phyloP scores from a whole-genome alignment of 2,888 invertebrate genomes.

The Lasioglossum pauxillum region DNA sequence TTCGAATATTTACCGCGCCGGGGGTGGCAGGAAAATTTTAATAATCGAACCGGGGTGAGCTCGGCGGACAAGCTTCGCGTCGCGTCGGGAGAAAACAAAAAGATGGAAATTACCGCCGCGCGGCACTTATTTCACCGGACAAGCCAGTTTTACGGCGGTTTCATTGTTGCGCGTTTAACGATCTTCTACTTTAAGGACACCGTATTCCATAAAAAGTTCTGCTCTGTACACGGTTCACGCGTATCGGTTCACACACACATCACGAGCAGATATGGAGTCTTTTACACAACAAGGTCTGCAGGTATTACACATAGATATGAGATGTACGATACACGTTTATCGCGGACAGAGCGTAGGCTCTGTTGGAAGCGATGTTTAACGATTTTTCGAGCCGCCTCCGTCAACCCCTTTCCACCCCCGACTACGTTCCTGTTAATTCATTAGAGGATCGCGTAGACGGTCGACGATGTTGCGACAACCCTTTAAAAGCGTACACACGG shows the following conservation, averaged over 20 bases:
- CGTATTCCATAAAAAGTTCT: conserved; percentile 37
- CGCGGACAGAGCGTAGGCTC: conserved; percentile 21
- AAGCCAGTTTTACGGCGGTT: not conserved
- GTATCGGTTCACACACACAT: not conserved
- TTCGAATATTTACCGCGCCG: not conserved
- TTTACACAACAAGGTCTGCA: conserved; percentile 32
- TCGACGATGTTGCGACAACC: conserved; percentile 36
- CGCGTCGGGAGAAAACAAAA: not conserved
- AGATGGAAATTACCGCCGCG: not conserved
- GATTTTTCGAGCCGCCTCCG: conserved; percentile 53
- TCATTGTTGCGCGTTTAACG: conserved; percentile 16
- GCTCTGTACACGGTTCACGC: conserved; percentile 9
- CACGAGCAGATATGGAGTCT: not conserved
- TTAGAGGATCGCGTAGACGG: conserved; percentile 44
- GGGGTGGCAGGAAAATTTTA: not conserved
- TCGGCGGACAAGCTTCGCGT: not conserved
- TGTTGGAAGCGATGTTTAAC: conserved; percentile 53
- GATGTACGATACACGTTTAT: conserved; percentile 40
- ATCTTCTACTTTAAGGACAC: conserved; percentile 22
- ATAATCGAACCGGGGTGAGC: not conserved
- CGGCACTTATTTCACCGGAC: not conserved
- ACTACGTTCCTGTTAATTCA: conserved; percentile 48
- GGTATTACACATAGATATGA: conserved; percentile 24
- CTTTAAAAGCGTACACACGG: conserved; percentile 19
- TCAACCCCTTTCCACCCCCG: conserved; percentile 2